Base-by-base conservation (phyloP, 1,140 invertebrate genomes). In the Maniola jurtina region DNA sequence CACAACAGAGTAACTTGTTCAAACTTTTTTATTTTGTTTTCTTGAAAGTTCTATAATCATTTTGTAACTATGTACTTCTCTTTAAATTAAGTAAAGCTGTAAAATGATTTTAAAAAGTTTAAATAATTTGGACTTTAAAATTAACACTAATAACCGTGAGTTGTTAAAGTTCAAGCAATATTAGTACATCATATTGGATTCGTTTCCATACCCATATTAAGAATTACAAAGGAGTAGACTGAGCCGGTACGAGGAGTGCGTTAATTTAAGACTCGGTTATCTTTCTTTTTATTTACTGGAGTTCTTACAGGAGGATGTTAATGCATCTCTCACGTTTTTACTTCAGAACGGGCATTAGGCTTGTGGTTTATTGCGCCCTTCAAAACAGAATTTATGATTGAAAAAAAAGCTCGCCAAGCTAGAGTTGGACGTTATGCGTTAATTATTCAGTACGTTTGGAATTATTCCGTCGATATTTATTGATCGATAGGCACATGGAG, bases 251-350 rank as follows among this genome's bases (percentile, higher is more conserved):
- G 64, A 56, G 64, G 50, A 55, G 60, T 16, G 59, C 59, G 59
- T 61, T 67, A 61, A 67, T 67, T 67, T 57, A 61, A 67, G 65
- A 52, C 59, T 25, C 16, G 25, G 48, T 52, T 57, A 61, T 57
- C 35, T 55, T 58, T 55, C 36, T 59, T 67, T 67, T 67, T 67
- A 67, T 67, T 67, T 67, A 57, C 42, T 50, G 59, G 65, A 61
- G 52, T 61, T 61, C 59, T 67, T 61, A 61, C 58, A 70, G 65
- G 55, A 64, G 42, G 50, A 76, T 74, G 72, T 74, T 77, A 74
- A 77, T 74, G 70, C 65, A 61, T 65, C 54, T 68, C 64, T 80
- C 73, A 76, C 71, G 72, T 75, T 73, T 70, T 67, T 68, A 66
- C 72, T 33, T 55, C 65, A 42, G 50, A 64, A 54, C 54, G 42